These are phyloP conservation scores for Aeoliscus strigatus DNA, from an alignment of 2,797 vertebrate genomes.

Conservation along the genomic window DNA sequence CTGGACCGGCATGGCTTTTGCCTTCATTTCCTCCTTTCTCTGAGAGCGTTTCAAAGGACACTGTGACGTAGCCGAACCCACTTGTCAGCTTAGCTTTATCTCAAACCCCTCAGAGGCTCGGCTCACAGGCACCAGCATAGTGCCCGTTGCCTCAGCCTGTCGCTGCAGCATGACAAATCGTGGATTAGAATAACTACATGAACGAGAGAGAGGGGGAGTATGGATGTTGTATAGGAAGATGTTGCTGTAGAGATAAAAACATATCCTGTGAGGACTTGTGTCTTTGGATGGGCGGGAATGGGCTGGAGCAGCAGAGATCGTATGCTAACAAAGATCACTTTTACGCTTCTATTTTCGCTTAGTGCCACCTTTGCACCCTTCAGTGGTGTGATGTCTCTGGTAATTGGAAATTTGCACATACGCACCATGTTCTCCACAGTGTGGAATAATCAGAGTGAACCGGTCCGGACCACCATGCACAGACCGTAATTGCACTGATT, in stretches of 20 bases:
- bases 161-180: constrained; percentile 58
- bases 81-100: constrained; percentile 64
- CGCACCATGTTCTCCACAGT: constrained; percentile 23
- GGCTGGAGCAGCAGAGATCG: no score
- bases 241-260: constrained; percentile 1
- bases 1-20: constrained; percentile 24
- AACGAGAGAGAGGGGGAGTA: background rate
- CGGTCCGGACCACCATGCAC: constrained; percentile 25
- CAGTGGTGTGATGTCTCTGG: no score
- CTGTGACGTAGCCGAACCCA: constrained; percentile 57
- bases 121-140: constrained; percentile 53
- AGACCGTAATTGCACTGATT: constrained; percentile 41
- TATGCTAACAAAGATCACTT: no score
- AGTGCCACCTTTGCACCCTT: no score
- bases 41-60: constrained; percentile 40
- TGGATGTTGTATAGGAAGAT: constrained; percentile 4
- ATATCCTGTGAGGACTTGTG: constrained; percentile 1
- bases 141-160: constrained; percentile 40
- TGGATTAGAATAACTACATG: constrained; percentile 35
- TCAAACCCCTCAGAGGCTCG: constrained; percentile 46
- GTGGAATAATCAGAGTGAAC: constrained; percentile 24
- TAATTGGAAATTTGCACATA: constrained; percentile 40
- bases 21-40: constrained; percentile 1
- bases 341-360: no score
- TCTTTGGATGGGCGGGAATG: background rate